Evolutionary conservation across 2,888 invertebrate species (phyloP), one percentile per base, ranked within the genome.

Genomic region (Blomia tropicalis): DNA sequence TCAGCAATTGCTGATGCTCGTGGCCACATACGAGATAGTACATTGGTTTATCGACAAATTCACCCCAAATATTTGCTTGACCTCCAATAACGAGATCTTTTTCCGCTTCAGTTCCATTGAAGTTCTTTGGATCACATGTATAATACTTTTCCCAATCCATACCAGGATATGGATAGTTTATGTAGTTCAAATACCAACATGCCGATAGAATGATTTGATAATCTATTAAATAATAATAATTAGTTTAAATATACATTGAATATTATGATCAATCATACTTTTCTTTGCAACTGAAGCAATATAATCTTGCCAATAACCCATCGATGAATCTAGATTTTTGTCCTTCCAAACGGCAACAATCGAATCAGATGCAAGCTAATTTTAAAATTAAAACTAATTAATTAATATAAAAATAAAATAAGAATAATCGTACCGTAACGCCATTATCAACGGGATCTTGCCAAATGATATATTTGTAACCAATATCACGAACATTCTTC

Each of bases 1-100:
- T 93, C 92, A 0, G 89, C 92, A 0, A 83, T 80, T 0, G 88
- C 88, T 62, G 84, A 82, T 0, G 86, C 85, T 66, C 90, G 77
- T 0, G 92, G 92, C 84, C 90, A 92, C 7, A 87, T 79, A 64
- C 77, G 70, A 1, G 78, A 73, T 62, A 79, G 74, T 25, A 80
- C 70, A 69, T 81, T 81, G 23, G 79, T 79, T 75, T 76, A 71
- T 90, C 86, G 0, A 87, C 86, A 68, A 81, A 82, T 74, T 92
- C 91, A 2, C 82, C 81, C 91, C 91, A 92, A 83, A 93, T 84
- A 69, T 89, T 88, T 0, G 88, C 87, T 73, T 91, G 90, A 0
- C 92, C 92, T 0, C 92, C 88, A 75, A 78, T 74, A 25, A 82
- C 74, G 32, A 69, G 69, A 4, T 67, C 59, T 62, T 67, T 68